Evolutionary conservation across 2,113 vertebrate species (phyloP).

Genomic region (Peucedramus taeniatus): DNA sequence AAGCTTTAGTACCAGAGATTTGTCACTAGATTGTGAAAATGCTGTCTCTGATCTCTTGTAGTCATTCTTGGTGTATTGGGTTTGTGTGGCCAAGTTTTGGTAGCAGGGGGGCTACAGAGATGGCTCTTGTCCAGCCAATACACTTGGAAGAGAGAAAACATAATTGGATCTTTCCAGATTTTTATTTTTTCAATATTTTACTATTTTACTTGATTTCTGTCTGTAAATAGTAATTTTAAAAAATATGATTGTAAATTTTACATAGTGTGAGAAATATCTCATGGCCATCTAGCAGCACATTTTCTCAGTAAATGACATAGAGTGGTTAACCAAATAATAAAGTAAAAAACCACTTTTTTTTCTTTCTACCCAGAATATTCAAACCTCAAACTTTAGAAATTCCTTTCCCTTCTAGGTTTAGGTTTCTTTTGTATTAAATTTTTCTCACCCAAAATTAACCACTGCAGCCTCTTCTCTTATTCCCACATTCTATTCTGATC

Average conservation of each 20-base stretch:
- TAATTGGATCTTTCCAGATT: neutral
- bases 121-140: neutral
- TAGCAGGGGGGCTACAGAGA: accelerated
- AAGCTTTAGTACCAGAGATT: neutral
- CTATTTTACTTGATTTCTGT: neutral
- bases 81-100: neutral
- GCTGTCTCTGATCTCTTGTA: neutral
- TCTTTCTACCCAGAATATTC: neutral
- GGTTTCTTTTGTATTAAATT: neutral
- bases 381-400: neutral
- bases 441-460: neutral
- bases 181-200: neutral
- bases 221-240: neutral
- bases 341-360: neutral
- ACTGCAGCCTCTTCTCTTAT: neutral
- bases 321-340: neutral
- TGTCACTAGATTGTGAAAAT: neutral
- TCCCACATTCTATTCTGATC: neutral
- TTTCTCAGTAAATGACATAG: neutral
- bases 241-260: neutral
- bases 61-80: neutral
- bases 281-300: accelerated
- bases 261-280: neutral
- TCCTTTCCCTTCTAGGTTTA: neutral
- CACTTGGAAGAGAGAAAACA: neutral